A percentile compares a stretch with the other conserved stretches of the same genome.
These are phyloP conservation scores for Neodiprion virginianus DNA, from an alignment of 1,140 invertebrate species.

Conservation along the genomic window DNA sequence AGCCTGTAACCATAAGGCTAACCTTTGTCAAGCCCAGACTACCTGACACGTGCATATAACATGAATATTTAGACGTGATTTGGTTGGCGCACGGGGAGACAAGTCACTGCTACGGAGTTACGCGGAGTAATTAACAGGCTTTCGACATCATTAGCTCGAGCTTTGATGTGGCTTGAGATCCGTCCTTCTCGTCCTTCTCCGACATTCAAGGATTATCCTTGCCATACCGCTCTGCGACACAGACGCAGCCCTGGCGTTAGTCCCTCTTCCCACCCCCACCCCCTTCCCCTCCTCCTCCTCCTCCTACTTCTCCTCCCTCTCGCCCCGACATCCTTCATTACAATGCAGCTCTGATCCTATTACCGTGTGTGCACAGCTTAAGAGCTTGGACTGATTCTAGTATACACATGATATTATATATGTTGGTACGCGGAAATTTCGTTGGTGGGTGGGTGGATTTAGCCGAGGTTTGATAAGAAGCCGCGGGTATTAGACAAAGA, in stretches of 20 bases:
- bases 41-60: constrained; percentile 14
- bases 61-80: constrained; percentile 23
- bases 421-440: no score
- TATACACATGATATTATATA: not conserved
- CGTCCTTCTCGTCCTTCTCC: constrained; percentile 33
- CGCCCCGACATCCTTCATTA: constrained; percentile 28
- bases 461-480: not conserved
- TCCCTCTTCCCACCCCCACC: constrained; percentile 34
- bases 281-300: not conserved
- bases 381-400: not conserved
- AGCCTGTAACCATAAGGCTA: not conserved
- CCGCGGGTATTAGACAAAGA: not conserved
- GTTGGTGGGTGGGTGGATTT: not conserved
- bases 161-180: constrained; percentile 45
- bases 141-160: constrained; percentile 47
- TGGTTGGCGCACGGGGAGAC: constrained; percentile 11
- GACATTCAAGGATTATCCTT: constrained; percentile 42
- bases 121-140: constrained; percentile 48
- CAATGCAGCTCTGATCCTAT: constrained; percentile 43
- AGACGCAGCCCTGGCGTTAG: constrained; percentile 5
- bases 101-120: constrained; percentile 30
- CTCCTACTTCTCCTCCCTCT: not conserved
- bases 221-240: constrained; percentile 33
- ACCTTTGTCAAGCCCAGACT: not conserved
- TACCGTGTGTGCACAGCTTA: constrained; percentile 24